Conservation (phyloP, 1,140 invertebrate species). For the Himalopsyche phryganea region DNA sequence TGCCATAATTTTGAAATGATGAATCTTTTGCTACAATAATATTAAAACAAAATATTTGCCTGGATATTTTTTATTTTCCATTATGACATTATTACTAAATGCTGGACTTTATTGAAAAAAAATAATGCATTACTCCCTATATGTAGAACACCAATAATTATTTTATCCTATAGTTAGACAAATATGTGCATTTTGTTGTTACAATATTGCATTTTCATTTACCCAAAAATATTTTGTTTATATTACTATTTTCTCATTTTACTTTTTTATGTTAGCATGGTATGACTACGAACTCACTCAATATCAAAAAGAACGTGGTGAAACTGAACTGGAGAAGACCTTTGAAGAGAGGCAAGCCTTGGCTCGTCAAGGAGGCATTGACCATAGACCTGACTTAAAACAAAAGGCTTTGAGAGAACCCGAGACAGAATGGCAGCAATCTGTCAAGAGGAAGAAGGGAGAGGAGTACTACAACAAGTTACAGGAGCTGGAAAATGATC, state of each 20-base stretch:
- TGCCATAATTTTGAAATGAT: no score
- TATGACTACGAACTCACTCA: slow-evolving; percentile 82
- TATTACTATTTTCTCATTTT: neutral
- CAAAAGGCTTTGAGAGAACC: slow-evolving; percentile 68
- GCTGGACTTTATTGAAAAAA: no score
- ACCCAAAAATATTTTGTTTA: no score
- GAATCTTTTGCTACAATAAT: no score
- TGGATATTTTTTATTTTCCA: no score
- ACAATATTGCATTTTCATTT: no score
- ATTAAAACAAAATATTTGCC: no score
- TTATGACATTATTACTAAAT: no score
- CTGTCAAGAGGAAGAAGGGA: slow-evolving; percentile 75
- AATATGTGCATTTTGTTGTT: no score
- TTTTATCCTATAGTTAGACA: no score
- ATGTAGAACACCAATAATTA: no score
- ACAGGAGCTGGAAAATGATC: slow-evolving; percentile 78
- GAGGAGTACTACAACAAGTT: slow-evolving; percentile 83
- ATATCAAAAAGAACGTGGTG: slow-evolving; percentile 79
- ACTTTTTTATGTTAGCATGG: slow-evolving; percentile 70
- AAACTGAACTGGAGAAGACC: slow-evolving; percentile 79
- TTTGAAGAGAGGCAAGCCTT: slow-evolving; percentile 79
- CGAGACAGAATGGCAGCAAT: slow-evolving; percentile 80
- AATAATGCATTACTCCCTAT: no score
- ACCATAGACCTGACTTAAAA: slow-evolving; percentile 59
- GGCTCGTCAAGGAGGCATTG: slow-evolving; percentile 60